Base-by-base conservation (phyloP, 1,140 invertebrate species). In the Sitodiplosis mosellana region DNA sequence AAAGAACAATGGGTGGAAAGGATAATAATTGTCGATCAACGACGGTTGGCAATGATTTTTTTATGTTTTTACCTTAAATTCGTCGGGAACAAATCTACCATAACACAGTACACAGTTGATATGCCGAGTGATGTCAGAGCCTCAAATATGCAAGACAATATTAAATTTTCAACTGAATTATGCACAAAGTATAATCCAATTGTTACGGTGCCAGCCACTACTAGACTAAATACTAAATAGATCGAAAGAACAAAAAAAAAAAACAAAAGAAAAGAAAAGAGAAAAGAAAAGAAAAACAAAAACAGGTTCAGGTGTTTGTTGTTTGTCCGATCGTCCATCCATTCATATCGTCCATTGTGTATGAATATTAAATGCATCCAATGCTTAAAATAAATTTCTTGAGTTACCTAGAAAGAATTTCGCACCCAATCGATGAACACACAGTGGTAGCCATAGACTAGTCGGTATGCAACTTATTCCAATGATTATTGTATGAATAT, bases 361-460 rank as follows among this genome's bases (percentile, higher is more conserved):
- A n/a, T n/a, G n/a, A n/a, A n/a, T 7, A 14, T 14, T 40, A n/a
- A 38, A 38, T 38, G 14, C 36, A 38, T 36, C 8, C n/a, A 40
- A 20, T 27, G 27, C 27, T 27, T 27, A 5, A 27, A 27, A 27
- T 27, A 46, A 44, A 43, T 42, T 46, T 70, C 69, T 74, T n/a
- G n/a, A n/a, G n/a, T n/a, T 61, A 81, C 79, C 77, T 36, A 83
- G 64, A 63, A 83, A 81, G 61, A 81, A 81, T 59, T 81, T 82
- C 7, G 78, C 74, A 7, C 80, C 80, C 12, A 82, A 66, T 54
- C 74, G 72, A 57, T 81, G 78, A 2, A 83, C 77, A 54, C 78
- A 81, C 2, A 81, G 65, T 0, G 80, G 79, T 47, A 82, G 59
- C 67, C 77, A 78, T 38, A 83, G 68, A 36, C 78, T 80, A 0